These are phyloP conservation scores for Pseudopodoces humilis DNA, from an alignment of 2,113 vertebrate species.

Conservation along the genomic window DNA sequence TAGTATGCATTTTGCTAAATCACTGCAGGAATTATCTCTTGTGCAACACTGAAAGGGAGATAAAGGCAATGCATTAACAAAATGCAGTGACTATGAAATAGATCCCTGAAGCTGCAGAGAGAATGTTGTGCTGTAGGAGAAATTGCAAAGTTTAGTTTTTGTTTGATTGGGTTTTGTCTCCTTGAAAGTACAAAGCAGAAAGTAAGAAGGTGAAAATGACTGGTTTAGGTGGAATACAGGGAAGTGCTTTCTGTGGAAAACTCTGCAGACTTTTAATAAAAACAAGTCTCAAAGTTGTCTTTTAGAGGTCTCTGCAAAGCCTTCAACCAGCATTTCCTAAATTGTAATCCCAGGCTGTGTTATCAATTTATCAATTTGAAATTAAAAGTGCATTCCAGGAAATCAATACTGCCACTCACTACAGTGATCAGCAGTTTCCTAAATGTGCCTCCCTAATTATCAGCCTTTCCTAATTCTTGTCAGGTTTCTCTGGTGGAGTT, in stretches of 20 bases:
- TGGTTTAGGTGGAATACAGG: not conserved
- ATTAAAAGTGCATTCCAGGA: not conserved
- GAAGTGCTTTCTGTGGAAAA: not conserved
- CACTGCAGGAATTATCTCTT: not conserved
- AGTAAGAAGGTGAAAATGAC: not conserved
- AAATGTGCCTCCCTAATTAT: not conserved
- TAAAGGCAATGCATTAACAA: not conserved
- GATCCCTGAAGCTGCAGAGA: not conserved
- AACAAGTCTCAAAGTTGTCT: not conserved
- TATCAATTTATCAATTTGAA: not conserved
- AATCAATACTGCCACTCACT: not conserved
- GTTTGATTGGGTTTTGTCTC: not conserved
- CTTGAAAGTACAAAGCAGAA: not conserved
- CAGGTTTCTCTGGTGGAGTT: not conserved
- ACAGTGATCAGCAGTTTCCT: not conserved
- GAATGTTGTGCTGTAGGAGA: not conserved
- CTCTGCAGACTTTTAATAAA: not conserved
- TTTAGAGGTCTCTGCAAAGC: not conserved
- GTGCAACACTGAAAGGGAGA: not conserved
- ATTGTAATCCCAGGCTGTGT: not conserved
- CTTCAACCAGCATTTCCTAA: not conserved
- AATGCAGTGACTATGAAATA: not conserved
- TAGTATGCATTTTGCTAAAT: not conserved
- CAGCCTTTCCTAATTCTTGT: not conserved
- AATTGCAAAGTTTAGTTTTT: not conserved